Evolutionary conservation across 2,888 invertebrate genomes (phyloP), one percentile per base, ranked within the genome.

Genomic region (Gortyna flavago): DNA sequence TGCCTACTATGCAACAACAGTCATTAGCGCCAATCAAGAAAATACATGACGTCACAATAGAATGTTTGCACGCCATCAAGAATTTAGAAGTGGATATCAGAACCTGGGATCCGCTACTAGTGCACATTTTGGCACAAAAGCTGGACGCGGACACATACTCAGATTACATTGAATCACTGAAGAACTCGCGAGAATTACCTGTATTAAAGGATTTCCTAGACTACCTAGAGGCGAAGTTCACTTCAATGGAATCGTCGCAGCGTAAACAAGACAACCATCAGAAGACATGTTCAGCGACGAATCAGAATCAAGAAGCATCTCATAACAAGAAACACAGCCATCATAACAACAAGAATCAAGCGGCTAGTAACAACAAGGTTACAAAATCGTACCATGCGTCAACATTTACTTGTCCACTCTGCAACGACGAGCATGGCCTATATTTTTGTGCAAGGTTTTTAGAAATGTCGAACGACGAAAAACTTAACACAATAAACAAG

Each of bases 81-180:
- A 41, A 41, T 41, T 41, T 41, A 11, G 41, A 41, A 41, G 41
- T 41, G 41, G 41, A 41, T 41, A 11, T 11, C 11, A 41, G 41
- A 41, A 41, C 41, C 41, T 41, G 41, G 41, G 41, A 41, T 41
- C 41, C 41, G 41, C 41, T 41, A 41, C 41, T 41, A 11, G 41
- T 41, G 1, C 41, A 41, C 11, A 41, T 41, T 51, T 62, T 62
- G 21, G 25, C 38, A 7, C 68, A 75, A 41, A 61, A 61, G 21
- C 66, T 75, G 48, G 61, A 75, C 21, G 13, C 59, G 29, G 67
- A 21, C 16, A 67, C 44, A n/a, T 59, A 74, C 9, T 67, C 35
- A 16, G 67, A 74, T 67, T 59, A 67, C 61, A 74, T 61, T 29
- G 61, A 75, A 29, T 75, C 48, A 38, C 32, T 75, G 21, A 75